A percentile compares a stretch with the other conserved stretches of the same genome.
These are phyloP conservation scores for Drosophila pseudotalamancana DNA, from an alignment of 2,888 invertebrate species.

Conservation along the genomic window DNA sequence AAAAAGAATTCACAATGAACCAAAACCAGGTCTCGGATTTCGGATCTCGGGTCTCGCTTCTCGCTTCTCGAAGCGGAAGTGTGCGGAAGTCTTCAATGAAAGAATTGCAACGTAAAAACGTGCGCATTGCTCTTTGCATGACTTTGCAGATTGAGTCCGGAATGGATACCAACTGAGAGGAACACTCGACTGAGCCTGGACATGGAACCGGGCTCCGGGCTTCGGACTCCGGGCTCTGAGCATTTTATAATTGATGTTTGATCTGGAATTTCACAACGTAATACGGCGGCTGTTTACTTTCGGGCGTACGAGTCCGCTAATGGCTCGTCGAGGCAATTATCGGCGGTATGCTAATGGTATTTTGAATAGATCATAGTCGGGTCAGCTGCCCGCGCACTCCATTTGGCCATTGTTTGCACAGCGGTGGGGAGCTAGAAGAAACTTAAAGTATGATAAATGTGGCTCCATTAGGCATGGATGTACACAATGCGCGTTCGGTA, in stretches of 20 bases:
- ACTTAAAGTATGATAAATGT: constrained; percentile 76
- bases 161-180: not conserved
- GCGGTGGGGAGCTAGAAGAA: constrained; percentile 32
- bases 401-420: constrained; percentile 58
- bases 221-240: constrained; percentile 1
- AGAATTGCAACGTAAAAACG: constrained; percentile 38
- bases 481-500: constrained; percentile 57
- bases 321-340: constrained; percentile 69
- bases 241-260: constrained; percentile 43
- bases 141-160: constrained; percentile 45
- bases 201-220: not conserved
- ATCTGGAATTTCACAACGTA: constrained; percentile 69
- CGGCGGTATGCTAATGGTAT: constrained; percentile 73
- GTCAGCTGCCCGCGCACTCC: not conserved
- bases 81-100: constrained; percentile 55
- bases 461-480: constrained; percentile 45
- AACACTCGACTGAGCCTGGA: not conserved
- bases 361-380: constrained; percentile 58
- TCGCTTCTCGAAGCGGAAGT: constrained; percentile 34
- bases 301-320: constrained; percentile 57
- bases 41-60: no score
- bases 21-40: constrained; percentile 3
- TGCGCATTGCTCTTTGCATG: constrained; percentile 44
- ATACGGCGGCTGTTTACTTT: constrained; percentile 69
- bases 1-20: constrained; percentile 9